These are phyloP conservation scores for Seladonia tumulorum DNA, from an alignment of 2,888 invertebrate genomes.

Conservation along the genomic window DNA sequence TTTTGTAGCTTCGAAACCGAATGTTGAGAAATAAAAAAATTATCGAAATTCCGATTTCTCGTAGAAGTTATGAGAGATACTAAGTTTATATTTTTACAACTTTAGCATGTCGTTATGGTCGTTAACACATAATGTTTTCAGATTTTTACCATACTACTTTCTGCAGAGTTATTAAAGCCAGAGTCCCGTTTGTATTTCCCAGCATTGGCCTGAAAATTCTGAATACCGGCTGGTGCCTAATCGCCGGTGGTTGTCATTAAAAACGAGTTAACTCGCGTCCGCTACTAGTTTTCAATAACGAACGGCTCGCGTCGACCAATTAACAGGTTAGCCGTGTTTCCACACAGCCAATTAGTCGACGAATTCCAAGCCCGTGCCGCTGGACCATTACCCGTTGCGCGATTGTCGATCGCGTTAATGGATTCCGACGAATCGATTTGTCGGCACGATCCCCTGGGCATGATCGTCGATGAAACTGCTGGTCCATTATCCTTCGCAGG, in stretches of 20 bases:
- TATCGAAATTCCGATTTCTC: no score
- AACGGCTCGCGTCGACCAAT: background rate
- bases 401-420: constrained; percentile 18
- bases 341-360: background rate
- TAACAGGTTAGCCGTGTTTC: background rate
- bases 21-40: no score
- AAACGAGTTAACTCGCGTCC: background rate
- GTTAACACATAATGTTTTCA: no score
- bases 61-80: no score
- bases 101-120: no score
- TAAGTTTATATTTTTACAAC: no score
- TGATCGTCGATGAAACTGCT: background rate
- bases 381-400: background rate
- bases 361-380: background rate
- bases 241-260: background rate
- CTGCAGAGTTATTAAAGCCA: background rate
- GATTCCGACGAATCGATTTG: constrained; percentile 33
- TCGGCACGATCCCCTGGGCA: constrained; percentile 1
- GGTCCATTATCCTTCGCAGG: background rate
- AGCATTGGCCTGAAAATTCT: background rate
- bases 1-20: no score
- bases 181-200: background rate
- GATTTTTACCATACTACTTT: no score
- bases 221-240: background rate
- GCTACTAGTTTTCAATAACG: background rate